Evolutionary conservation across 1,140 invertebrate species (phyloP).

Genomic region (Camponotus vicinus): DNA sequence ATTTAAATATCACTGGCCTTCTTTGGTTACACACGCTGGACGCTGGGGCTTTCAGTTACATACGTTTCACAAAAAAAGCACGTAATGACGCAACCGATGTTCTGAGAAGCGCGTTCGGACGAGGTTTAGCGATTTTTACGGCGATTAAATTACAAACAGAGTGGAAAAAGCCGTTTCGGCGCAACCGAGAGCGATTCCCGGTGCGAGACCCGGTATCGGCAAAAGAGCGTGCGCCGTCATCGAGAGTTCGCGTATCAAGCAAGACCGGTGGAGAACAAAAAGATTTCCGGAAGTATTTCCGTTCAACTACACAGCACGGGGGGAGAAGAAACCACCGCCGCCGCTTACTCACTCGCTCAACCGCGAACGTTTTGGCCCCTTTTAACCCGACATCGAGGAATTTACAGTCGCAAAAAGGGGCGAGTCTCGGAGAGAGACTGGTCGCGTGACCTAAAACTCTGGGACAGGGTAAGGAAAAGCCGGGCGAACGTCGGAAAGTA

Average conservation of each 20-base stretch:
- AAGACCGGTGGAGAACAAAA: background rate
- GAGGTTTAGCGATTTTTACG: conserved; percentile 44
- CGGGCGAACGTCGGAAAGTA: conserved; percentile 10
- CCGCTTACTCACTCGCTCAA: background rate
- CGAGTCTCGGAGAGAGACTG: background rate
- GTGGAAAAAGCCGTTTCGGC: conserved; percentile 15
- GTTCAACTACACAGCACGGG: conserved; percentile 7
- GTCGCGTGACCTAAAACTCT: conserved; percentile 41
- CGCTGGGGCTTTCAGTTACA: conserved; percentile 35
- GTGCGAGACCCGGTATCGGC: conserved; percentile 4
- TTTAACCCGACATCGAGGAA: conserved; percentile 45
- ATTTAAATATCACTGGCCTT: conserved; percentile 36
- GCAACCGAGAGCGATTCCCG: conserved; percentile 13
- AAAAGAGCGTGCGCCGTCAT: background rate
- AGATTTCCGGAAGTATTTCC: background rate
- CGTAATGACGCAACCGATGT: conserved; percentile 10
- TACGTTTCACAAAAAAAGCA: conserved; percentile 23
- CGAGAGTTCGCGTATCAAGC: conserved; percentile 34
- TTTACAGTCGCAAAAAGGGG: conserved; percentile 41
- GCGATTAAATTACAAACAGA: conserved; percentile 47
- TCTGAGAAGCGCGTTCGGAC: conserved; percentile 27
- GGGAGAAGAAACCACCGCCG: conserved; percentile 15
- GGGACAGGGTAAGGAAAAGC: conserved; percentile 22
- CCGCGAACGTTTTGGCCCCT: conserved; percentile 35
- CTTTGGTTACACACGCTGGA: conserved; percentile 42